Evolutionary conservation across 2,113 vertebrate genomes (phyloP).

Genomic region (Ammodytes dubius): DNA sequence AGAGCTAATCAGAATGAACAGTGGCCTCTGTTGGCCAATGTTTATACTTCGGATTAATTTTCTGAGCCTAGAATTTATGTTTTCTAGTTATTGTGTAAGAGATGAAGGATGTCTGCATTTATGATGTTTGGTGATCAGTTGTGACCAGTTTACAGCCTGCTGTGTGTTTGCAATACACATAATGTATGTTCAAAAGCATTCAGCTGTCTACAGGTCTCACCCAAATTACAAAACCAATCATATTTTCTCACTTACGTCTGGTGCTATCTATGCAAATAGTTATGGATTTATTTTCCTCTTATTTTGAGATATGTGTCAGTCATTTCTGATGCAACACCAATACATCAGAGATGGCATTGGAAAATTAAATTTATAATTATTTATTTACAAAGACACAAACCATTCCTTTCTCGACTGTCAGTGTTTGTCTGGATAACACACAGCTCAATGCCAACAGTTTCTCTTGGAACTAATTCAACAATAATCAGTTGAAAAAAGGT

Average conservation of each 20-base stretch:
- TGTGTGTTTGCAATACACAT: neutral
- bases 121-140: neutral
- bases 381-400: neutral
- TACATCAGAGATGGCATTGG: neutral
- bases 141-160: no score
- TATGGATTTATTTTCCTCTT: neutral
- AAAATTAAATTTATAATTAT: neutral
- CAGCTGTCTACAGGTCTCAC: neutral
- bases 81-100: no score
- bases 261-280: neutral
- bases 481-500: no score
- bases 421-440: neutral
- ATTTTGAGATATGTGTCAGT: neutral
- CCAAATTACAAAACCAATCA: neutral
- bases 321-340: neutral
- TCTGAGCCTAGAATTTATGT: neutral
- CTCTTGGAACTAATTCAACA: neutral
- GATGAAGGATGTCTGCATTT: neutral
- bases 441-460: neutral
- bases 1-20: neutral
- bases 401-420: neutral
- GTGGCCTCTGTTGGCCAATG: slow-evolving; percentile 27
- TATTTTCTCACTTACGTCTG: neutral
- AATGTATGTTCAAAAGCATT: neutral
- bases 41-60: neutral